Conservation (phyloP, 2,113 vertebrate genomes). For the Brienomyrus brachyistius region DNA sequence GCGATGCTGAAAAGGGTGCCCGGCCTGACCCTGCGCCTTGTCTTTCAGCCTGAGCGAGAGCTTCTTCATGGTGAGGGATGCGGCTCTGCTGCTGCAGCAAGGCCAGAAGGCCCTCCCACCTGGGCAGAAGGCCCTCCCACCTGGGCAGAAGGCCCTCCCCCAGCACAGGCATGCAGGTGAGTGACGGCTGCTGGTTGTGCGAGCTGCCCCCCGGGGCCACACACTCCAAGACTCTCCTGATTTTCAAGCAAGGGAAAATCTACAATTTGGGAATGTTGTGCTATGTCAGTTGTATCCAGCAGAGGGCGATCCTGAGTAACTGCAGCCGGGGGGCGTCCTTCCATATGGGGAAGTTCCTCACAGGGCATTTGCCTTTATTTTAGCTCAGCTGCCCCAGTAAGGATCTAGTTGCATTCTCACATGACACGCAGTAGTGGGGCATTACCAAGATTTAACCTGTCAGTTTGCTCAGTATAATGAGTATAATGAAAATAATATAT, state of each 20-base stretch:
- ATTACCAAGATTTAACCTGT: neutral
- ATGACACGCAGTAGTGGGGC: neutral
- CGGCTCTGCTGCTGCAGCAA: slow-evolving; percentile 88
- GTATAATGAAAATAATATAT: neutral
- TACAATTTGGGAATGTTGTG: neutral
- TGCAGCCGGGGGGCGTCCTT: neutral
- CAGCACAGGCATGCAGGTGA: slow-evolving; percentile 85
- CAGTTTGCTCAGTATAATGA: neutral
- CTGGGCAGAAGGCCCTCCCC: slow-evolving; percentile 70
- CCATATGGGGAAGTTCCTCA: neutral
- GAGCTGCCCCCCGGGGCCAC: neutral
- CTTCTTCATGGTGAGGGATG: slow-evolving; percentile 97
- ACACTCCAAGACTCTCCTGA: neutral
- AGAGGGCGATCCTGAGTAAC: neutral
- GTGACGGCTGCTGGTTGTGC: neutral
- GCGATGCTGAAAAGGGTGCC: neutral
- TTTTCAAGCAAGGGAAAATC: neutral
- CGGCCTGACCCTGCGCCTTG: slow-evolving; percentile 19
- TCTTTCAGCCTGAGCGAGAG: slow-evolving; percentile 84
- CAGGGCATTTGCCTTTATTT: neutral
- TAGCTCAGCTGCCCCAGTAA: neutral
- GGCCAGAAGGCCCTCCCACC: slow-evolving; percentile 78
- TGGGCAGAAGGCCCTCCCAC: slow-evolving; percentile 70
- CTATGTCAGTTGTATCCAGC: neutral
- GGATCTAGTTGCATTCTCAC: neutral